Evolutionary conservation across 2,113 vertebrate species (phyloP).

Genomic region (Amia ocellicauda): DNA sequence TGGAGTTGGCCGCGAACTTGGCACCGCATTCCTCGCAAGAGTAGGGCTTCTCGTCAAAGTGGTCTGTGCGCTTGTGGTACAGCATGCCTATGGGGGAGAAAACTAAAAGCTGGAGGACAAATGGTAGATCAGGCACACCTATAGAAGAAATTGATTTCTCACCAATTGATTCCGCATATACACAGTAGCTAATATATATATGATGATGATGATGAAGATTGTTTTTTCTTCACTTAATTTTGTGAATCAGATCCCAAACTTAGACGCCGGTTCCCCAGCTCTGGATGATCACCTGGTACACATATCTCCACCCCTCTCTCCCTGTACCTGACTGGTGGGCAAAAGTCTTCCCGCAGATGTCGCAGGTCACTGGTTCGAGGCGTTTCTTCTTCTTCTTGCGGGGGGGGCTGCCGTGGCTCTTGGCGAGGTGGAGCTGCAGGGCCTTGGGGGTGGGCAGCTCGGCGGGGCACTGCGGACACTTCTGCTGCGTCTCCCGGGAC

Average conservation of each 20-base stretch:
- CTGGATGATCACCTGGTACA: too few species aligned
- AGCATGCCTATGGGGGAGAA: constrained; percentile 67
- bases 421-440: constrained; percentile 65
- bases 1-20: constrained; percentile 81
- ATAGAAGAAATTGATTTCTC: too few species aligned
- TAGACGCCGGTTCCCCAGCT: too few species aligned
- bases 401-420: constrained; percentile 44
- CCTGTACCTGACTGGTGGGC: constrained; percentile 82
- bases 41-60: constrained; percentile 83
- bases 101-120: not conserved
- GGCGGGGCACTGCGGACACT: constrained; percentile 57
- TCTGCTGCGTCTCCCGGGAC: constrained; percentile 58
- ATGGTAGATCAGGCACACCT: not conserved
- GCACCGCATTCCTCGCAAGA: constrained; percentile 76
- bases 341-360: constrained; percentile 77
- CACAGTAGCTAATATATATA: too few species aligned
- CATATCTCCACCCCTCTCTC: not conserved
- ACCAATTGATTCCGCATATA: too few species aligned
- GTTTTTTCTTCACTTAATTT: too few species aligned
- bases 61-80: constrained; percentile 84
- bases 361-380: constrained; percentile 57
- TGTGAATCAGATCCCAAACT: too few species aligned
- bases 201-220: too few species aligned
- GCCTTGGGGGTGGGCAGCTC: constrained; percentile 52
- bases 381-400: constrained; percentile 67